Evolutionary conservation across 2,113 vertebrate species (phyloP).

Genomic region (Cololabis saira): DNA sequence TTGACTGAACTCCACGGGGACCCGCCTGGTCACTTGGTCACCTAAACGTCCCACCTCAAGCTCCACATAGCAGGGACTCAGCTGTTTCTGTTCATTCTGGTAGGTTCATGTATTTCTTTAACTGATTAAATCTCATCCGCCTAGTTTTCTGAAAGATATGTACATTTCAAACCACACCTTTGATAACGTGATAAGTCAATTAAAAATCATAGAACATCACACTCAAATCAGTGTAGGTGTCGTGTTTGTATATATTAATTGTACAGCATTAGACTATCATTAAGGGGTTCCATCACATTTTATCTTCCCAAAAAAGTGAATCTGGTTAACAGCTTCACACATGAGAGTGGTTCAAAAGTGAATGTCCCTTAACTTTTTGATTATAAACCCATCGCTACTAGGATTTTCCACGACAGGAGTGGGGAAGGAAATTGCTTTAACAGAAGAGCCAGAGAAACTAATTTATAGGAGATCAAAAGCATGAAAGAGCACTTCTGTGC

Average conservation of each 20-base stretch:
- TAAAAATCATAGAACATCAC: no score
- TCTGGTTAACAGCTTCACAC: constrained; percentile 33
- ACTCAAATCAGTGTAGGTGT: no score
- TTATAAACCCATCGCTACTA: constrained; percentile 37
- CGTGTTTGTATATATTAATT: neutral
- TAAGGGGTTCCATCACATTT: constrained; percentile 1
- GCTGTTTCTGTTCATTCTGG: no score
- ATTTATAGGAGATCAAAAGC: constrained; percentile 78
- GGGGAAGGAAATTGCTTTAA: constrained; percentile 56
- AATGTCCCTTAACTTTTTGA: constrained; percentile 55
- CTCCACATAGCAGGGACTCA: no score
- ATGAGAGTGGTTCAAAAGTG: constrained; percentile 21
- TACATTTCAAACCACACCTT: no score
- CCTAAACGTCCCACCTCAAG: no score
- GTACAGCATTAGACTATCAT: neutral
- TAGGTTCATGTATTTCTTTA: no score
- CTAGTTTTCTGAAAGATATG: no score
- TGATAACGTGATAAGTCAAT: no score
- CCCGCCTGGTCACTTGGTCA: no score
- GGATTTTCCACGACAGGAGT: constrained; percentile 56
- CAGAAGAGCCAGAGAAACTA: constrained; percentile 68
- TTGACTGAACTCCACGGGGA: no score
- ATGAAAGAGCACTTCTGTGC: constrained; percentile 78
- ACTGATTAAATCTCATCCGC: no score
- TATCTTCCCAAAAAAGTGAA: constrained; percentile 29